Evolutionary conservation across 2,797 vertebrate genomes (phyloP).

Genomic region (Enteromius paludinosus): DNA sequence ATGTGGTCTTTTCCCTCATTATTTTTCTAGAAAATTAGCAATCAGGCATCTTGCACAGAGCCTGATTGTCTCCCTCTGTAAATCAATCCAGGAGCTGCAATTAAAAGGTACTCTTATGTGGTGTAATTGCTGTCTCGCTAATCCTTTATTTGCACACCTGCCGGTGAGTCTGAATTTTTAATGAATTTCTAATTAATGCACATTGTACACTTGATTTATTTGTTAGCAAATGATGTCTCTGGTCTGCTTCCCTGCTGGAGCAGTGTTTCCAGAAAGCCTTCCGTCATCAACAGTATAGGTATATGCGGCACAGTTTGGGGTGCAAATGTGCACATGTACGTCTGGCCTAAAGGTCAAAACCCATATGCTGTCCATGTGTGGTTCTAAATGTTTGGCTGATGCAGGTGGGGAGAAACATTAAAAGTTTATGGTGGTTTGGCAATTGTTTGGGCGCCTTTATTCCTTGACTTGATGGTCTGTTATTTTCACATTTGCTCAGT

Average conservation of each 20-base stretch:
- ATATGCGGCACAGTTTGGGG: conserved; percentile 40
- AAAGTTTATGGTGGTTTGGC: conserved; percentile 56
- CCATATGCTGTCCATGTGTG: conserved; percentile 56
- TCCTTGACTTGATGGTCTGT: conserved; percentile 44
- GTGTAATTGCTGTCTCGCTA: conserved; percentile 85
- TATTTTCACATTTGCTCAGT: conserved; percentile 20
- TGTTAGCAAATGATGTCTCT: conserved; percentile 77
- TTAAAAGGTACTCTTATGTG: conserved; percentile 86
- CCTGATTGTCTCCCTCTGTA: conserved; percentile 82
- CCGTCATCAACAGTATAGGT: conserved; percentile 62
- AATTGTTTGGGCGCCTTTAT: conserved; percentile 51
- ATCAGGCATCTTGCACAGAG: conserved; percentile 78
- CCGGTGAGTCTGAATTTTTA: conserved; percentile 83
- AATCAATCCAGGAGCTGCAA: conserved; percentile 84
- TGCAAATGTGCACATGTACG: conserved; percentile 11
- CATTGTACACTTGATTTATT: conserved; percentile 83
- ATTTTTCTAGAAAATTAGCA: conserved; percentile 81
- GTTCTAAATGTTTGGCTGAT: conserved; percentile 47
- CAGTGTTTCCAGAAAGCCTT: conserved; percentile 64
- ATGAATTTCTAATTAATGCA: conserved; percentile 88
- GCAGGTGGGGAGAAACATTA: conserved; percentile 59
- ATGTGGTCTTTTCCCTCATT: conserved; percentile 80
- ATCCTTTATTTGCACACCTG: conserved; percentile 90
- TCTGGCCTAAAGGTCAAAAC: conserved; percentile 50
- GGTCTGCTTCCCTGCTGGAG: conserved; percentile 70